Conservation (phyloP, 35 echinoderm and acorn worm genomes). For the Acanthaster planci region DNA sequence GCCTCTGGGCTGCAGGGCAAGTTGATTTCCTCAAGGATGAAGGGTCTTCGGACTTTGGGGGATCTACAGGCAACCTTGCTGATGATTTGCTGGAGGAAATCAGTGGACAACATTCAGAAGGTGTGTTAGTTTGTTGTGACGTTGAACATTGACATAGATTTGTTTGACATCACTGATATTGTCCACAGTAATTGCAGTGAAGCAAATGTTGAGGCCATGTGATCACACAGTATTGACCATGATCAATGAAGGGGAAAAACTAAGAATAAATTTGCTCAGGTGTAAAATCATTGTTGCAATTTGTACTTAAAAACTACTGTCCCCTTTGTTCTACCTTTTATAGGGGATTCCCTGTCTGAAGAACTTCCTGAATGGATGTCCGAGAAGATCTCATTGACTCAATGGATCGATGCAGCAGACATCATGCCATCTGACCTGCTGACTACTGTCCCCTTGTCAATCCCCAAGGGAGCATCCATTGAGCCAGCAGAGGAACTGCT, state of each 20-base stretch:
- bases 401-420: slow-evolving; percentile 70
- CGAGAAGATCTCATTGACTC: slow-evolving; percentile 66
- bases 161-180: too few relatives aligned
- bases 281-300: not conserved
- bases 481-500: slow-evolving; percentile 50
- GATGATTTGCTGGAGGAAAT: slow-evolving; percentile 10
- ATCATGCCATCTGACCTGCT: slow-evolving; percentile 52
- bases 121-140: not conserved
- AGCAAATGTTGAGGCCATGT: too few relatives aligned
- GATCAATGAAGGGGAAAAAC: too few relatives aligned
- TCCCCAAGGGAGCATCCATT: not conserved
- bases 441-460: slow-evolving; percentile 28
- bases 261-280: not conserved
- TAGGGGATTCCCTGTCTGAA: slow-evolving; percentile 46
- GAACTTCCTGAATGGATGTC: slow-evolving; percentile 97
- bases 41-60: not conserved
- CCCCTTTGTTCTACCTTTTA: slow-evolving; percentile 24
- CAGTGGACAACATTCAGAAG: not conserved
- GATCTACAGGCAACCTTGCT: not conserved
- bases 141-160: not conserved
- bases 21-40: slow-evolving; percentile 19
- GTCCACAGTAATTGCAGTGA: too few relatives aligned
- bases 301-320: not conserved
- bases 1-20: slow-evolving; percentile 14
- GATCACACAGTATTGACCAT: too few relatives aligned